Conservation (phyloP, 2,888 invertebrate genomes). For the Cheilosia vernalis region DNA sequence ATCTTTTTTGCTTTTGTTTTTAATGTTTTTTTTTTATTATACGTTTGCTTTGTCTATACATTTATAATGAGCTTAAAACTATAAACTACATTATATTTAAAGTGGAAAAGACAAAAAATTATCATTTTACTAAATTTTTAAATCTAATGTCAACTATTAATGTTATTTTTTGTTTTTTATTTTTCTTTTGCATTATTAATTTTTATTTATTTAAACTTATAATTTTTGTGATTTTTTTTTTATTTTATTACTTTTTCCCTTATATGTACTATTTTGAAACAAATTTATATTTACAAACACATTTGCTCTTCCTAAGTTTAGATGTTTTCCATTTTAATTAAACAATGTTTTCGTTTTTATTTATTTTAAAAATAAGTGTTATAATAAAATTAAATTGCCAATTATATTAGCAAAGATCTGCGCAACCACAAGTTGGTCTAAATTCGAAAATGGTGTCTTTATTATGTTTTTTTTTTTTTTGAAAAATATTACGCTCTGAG, state of each 20-base stretch:
- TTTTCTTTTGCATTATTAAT: constrained; percentile 29
- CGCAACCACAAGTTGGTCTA: constrained; percentile 57
- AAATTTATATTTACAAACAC: constrained; percentile 73
- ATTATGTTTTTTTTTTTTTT: constrained; percentile 22
- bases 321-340: constrained; percentile 40
- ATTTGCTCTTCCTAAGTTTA: constrained; percentile 47
- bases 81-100: constrained; percentile 71
- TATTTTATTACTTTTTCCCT: constrained; percentile 49
- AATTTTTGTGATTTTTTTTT: background rate
- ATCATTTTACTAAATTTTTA: constrained; percentile 74
- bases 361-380: constrained; percentile 46
- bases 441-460: constrained; percentile 67
- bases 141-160: constrained; percentile 72
- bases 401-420: constrained; percentile 66
- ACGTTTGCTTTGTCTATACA: constrained; percentile 68
- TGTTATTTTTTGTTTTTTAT: constrained; percentile 31
- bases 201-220: constrained; percentile 17
- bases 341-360: constrained; percentile 27
- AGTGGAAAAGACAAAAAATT: constrained; percentile 75
- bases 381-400: constrained; percentile 66
- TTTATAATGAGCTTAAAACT: constrained; percentile 69
- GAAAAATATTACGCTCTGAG: constrained; percentile 48
- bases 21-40: constrained; percentile 33
- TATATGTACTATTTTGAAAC: constrained; percentile 66
- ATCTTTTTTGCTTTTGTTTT: constrained; percentile 29